Evolutionary conservation across 1,140 invertebrate genomes (phyloP).

Genomic region (Acromyrmex echinatior): DNA sequence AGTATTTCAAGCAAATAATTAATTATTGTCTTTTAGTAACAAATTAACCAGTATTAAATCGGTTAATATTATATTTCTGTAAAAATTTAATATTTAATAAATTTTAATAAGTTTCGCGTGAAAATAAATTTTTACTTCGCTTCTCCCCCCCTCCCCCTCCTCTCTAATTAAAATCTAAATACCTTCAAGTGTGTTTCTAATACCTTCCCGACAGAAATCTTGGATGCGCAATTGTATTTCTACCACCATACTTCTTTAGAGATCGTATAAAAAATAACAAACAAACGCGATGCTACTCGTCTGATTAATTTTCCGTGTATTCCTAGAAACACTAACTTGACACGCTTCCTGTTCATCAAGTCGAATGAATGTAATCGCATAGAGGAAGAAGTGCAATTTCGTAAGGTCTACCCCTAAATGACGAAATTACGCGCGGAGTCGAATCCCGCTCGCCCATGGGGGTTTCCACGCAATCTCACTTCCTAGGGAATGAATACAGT

Average conservation of each 20-base stretch:
- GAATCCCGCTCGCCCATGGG: conserved; percentile 9
- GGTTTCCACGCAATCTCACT: conserved; percentile 53
- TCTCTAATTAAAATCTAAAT: too few relatives aligned
- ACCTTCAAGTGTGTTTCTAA: too few relatives aligned
- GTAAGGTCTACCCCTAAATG: conserved; percentile 47
- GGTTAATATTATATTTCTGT: too few relatives aligned
- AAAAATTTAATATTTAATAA: too few relatives aligned
- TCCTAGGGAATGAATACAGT: conserved; percentile 53
- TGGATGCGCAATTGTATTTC: neutral
- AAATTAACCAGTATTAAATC: too few relatives aligned
- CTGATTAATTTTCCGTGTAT: neutral
- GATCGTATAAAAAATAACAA: neutral
- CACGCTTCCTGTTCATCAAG: neutral
- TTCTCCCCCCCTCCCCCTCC: too few relatives aligned
- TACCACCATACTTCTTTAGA: neutral
- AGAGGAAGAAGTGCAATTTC: conserved; percentile 36
- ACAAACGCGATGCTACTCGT: neutral
- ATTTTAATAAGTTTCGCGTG: too few relatives aligned
- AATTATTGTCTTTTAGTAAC: too few relatives aligned
- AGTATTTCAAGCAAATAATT: too few relatives aligned
- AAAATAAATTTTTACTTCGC: too few relatives aligned
- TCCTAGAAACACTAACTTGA: neutral
- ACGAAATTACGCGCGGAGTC: conserved; percentile 51
- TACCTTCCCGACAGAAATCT: too few relatives aligned
- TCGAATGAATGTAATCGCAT: neutral